These are phyloP conservation scores for Didymodactylos carnosus DNA, from an alignment of 2,888 invertebrate genomes.

Conservation along the genomic window DNA sequence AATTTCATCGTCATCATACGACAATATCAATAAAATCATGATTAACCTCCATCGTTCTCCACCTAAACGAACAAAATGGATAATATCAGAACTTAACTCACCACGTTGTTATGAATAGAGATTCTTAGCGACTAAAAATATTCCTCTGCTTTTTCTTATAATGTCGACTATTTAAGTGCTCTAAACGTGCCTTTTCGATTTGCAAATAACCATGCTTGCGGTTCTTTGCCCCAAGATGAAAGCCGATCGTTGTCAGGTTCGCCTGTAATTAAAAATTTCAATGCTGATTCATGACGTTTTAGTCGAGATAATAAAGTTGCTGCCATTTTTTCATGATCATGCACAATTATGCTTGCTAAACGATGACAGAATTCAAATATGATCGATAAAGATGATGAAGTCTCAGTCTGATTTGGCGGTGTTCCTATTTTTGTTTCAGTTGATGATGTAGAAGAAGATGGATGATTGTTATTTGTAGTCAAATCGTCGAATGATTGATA, in stretches of 20 bases:
- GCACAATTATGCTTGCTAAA: background rate
- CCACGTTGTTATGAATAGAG: no score
- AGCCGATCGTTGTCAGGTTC: background rate
- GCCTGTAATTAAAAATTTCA: background rate
- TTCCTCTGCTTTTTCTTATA: no score
- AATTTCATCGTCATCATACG: background rate
- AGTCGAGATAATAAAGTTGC: background rate
- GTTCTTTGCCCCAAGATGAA: background rate
- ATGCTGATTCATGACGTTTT: background rate
- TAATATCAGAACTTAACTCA: no score
- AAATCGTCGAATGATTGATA: background rate
- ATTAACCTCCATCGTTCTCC: background rate
- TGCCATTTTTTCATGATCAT: background rate
- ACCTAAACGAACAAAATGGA: no score
- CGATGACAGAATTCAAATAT: background rate
- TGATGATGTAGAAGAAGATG: no score
- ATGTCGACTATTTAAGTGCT: no score
- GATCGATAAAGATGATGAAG: no score
- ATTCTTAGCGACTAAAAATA: no score
- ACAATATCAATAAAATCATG: background rate
- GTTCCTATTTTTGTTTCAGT: no score
- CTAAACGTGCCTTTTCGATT: no score
- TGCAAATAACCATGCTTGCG: background rate
- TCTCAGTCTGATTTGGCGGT: no score
- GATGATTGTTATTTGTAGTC: background rate